Percentiles rank a stretch among this genome's conserved stretches.
phyloP scores from a whole-genome alignment of 2,113 vertebrate species.

The Pygathrix nemaeus region DNA sequence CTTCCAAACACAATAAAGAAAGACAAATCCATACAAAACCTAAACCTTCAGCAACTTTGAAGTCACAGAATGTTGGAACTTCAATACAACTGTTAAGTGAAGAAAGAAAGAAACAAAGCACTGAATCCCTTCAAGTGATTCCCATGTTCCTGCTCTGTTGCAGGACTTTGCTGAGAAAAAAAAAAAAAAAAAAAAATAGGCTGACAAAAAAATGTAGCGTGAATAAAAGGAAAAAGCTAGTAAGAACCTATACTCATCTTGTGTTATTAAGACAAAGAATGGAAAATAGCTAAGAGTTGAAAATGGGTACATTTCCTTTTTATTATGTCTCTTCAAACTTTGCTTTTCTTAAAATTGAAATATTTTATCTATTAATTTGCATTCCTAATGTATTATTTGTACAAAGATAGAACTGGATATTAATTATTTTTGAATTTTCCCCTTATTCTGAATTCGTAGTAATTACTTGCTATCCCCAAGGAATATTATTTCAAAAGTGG shows the following conservation, averaged over 20 bases:
- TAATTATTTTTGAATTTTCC: conserved; percentile 65
- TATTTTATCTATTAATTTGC: background rate
- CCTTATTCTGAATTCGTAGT: background rate
- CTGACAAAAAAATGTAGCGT: background rate
- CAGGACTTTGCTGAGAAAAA: background rate
- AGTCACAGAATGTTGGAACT: background rate
- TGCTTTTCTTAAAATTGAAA: background rate
- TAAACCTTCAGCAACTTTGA: background rate
- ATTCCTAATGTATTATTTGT: conserved; percentile 58
- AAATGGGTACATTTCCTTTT: background rate
- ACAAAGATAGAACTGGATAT: conserved; percentile 40
- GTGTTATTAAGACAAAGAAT: conserved; percentile 18
- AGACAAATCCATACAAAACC: background rate
- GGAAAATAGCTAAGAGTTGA: background rate
- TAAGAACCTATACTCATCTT: background rate
- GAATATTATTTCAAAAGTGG: background rate
- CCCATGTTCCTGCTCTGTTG: fast-evolving
- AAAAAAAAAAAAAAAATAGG: background rate
- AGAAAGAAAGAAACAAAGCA: background rate
- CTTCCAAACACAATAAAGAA: background rate
- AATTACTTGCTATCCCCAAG: background rate
- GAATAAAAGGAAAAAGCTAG: background rate
- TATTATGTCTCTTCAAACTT: background rate
- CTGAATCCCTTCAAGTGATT: background rate
- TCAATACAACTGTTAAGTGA: background rate